Evolutionary conservation across 2,113 vertebrate species (phyloP), one percentile per base, ranked within the genome.

Genomic region (Chionomys nivalis): DNA sequence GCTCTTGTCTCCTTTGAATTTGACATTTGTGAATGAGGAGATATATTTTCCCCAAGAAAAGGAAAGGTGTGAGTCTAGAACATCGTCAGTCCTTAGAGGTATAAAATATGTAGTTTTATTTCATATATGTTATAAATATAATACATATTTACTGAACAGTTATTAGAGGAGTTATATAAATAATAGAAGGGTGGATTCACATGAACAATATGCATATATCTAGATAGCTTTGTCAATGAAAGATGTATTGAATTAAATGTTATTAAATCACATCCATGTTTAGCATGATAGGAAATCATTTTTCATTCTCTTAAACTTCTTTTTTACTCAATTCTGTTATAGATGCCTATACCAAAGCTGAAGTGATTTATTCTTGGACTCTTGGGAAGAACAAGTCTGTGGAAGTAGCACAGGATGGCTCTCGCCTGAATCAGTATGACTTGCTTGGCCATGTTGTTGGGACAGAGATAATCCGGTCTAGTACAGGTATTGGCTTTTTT

Each of bases 281-380:
- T 96, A 68, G 61, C 82, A 90, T 97, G 78, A 93, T 96, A 78
- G 76, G 47, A 87, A 93, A 89, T 87, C 5, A 70, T 95, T 95
- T 42, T 97, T 85, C 55, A 96, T 96, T 94, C 39, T 72, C 52
- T 90, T 98, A 44, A 77, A 66, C 19, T 88, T 96, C 39, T 63
- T 95, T 33, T 87, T 90, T 70, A 78, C 68, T 7, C 31, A 86
- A 90, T 75, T 90, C 44, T 96, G 31, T 63, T 72, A 79, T 97
- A 99, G 99, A 99, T 98, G 99, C 99, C 61, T 99, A 99, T 97
- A 99, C 99, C 49, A 99, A 99, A 90, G 99, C 99, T 0, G 99
- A 99, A 98, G 99, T 99, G 91, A 98, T 99, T 97, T 99, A 99
- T 97, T 99, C 99, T 88, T 99, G 99, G 99, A 99, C 99, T 10